These are phyloP conservation scores for Graptemys geographica DNA, from an alignment of 2,797 vertebrate species.

Conservation along the genomic window DNA sequence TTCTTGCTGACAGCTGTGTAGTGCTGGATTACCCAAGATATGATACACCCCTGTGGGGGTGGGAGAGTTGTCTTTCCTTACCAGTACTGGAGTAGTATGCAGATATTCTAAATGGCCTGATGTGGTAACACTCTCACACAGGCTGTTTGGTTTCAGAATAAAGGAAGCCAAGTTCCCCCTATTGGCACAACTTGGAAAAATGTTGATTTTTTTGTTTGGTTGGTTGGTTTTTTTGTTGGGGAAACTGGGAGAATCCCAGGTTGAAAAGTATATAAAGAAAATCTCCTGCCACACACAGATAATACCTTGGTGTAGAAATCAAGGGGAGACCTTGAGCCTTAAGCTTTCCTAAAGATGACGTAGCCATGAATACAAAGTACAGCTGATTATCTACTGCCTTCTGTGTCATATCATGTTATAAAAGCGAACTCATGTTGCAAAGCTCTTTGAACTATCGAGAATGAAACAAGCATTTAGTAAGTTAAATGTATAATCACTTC, in stretches of 20 bases:
- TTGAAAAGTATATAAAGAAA: fast-evolving
- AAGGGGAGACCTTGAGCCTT: fast-evolving
- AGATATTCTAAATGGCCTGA: background rate
- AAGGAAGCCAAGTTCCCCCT: background rate
- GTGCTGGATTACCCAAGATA: background rate
- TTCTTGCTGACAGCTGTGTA: background rate
- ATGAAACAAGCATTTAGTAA: background rate
- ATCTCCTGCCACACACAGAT: fast-evolving
- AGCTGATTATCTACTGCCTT: background rate
- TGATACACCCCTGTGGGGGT: fast-evolving
- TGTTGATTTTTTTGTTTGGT: background rate
- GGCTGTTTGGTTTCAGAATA: background rate
- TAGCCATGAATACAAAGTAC: background rate
- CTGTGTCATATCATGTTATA: background rate
- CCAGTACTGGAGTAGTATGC: background rate
- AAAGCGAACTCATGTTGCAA: background rate
- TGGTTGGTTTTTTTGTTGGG: background rate
- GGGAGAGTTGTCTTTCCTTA: background rate
- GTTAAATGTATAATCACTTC: background rate
- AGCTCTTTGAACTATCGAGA: background rate
- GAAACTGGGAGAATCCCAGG: background rate
- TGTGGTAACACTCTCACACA: background rate
- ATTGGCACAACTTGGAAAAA: background rate
- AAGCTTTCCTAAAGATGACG: background rate
- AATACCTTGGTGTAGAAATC: fast-evolving